Conservation (phyloP, 1,140 invertebrate species). For the Pantala flavescens region DNA sequence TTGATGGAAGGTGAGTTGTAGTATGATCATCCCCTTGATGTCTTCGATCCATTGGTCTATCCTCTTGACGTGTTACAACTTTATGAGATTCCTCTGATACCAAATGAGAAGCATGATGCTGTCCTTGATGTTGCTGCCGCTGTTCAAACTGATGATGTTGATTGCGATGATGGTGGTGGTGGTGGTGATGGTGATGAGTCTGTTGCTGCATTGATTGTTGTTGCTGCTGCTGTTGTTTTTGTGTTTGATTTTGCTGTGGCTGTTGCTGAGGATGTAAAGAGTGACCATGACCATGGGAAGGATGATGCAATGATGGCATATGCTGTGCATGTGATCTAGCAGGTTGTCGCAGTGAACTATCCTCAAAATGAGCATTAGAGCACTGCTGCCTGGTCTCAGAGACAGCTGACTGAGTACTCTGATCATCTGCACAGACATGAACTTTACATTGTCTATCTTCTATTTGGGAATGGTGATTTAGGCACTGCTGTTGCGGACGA, state of each 20-base stretch:
- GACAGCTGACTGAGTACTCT: not conserved
- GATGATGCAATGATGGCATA: not conserved
- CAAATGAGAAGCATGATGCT: not conserved
- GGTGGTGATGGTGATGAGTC: constrained; percentile 21
- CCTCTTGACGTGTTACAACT: not conserved
- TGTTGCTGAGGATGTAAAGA: not conserved
- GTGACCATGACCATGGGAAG: not conserved
- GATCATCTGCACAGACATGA: not conserved
- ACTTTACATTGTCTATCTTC: not conserved
- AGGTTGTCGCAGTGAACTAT: not conserved
- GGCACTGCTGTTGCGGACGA: not conserved
- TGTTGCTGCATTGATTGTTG: constrained; percentile 27
- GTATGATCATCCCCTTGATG: not conserved
- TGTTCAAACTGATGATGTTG: not conserved
- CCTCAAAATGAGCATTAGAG: not conserved
- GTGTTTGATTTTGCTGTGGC: constrained; percentile 28
- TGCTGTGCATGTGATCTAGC: not conserved
- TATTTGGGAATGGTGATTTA: not conserved
- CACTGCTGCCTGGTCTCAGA: not conserved
- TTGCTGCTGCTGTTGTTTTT: constrained; percentile 26
- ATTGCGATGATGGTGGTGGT: not conserved
- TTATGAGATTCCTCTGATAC: not conserved
- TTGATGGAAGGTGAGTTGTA: not conserved
- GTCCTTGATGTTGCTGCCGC: not conserved
- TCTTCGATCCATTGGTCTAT: not conserved